Percentiles rank a stretch among this genome's conserved stretches.
Conservation (phyloP, 2,888 invertebrate species). For the Seira musarum region DNA sequence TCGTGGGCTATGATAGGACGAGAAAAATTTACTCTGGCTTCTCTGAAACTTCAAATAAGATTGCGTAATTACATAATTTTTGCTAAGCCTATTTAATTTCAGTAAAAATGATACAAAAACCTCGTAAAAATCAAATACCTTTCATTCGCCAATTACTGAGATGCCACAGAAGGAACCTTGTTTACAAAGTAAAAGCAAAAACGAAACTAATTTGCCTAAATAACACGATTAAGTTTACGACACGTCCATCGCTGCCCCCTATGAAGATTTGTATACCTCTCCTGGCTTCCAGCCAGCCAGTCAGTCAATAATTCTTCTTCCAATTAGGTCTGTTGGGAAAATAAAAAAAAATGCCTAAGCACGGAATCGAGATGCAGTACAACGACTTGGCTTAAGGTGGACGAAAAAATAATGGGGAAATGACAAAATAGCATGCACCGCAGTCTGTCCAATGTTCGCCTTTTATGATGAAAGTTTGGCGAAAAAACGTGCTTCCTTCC, state of each 20-base stretch:
- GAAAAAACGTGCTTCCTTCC: no score
- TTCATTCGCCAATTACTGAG: no score
- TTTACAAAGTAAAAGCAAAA: no score
- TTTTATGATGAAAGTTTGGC: no score
- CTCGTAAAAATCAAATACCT: no score
- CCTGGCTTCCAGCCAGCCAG: neutral
- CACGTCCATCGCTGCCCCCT: no score
- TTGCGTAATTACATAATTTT: constrained; percentile 1
- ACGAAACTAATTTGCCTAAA: no score
- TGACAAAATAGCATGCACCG: constrained; percentile 53
- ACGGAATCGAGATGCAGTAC: constrained; percentile 19
- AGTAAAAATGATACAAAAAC: no score
- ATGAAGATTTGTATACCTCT: neutral
- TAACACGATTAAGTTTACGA: no score
- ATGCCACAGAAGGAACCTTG: no score
- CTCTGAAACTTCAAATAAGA: neutral
- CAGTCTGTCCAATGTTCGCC: constrained; percentile 8
- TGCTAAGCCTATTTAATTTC: neutral
- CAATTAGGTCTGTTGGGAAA: neutral
- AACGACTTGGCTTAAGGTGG: neutral
- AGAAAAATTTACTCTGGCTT: neutral
- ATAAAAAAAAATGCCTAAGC: constrained; percentile 4
- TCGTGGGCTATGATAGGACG: no score
- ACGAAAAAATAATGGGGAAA: constrained; percentile 31
- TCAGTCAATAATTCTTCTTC: neutral